Percentiles rank a stretch among this genome's conserved stretches.
Evolutionary conservation across 1,140 invertebrate genomes (phyloP).

Genomic region (Mylabris phalerata): DNA sequence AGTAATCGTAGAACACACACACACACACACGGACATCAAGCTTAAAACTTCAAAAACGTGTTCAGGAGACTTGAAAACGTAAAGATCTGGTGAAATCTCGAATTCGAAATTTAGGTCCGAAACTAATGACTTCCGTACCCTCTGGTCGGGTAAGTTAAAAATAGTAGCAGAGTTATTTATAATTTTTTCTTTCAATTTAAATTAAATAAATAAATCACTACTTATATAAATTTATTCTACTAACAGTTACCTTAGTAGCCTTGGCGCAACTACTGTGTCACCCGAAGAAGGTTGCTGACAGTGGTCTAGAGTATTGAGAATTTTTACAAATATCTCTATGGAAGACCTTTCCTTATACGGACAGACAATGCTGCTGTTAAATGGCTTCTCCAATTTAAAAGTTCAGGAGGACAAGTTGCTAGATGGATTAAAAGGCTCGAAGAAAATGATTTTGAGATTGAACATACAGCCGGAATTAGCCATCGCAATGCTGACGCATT

Average conservation of each 20-base stretch:
- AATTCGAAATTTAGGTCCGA: no score
- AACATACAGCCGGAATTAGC: neutral
- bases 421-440: neutral
- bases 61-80: no score
- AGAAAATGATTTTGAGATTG: neutral
- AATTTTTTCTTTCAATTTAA: no score
- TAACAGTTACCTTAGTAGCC: constrained; percentile 24
- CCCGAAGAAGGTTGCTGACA: constrained; percentile 42
- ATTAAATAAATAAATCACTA: no score
- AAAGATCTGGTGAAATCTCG: no score
- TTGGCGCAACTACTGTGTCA: constrained; percentile 41
- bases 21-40: no score
- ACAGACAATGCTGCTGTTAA: neutral
- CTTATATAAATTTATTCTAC: no score
- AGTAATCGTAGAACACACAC: no score
- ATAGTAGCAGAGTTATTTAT: no score
- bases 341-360: neutral
- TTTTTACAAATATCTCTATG: constrained; percentile 33
- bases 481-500: neutral
- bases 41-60: no score
- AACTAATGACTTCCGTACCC: no score
- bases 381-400: neutral
- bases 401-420: neutral
- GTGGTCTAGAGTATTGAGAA: constrained; percentile 41
- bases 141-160: no score